Conservation (phyloP, 1,140 invertebrate genomes). For the Steinernema khuongi region DNA sequence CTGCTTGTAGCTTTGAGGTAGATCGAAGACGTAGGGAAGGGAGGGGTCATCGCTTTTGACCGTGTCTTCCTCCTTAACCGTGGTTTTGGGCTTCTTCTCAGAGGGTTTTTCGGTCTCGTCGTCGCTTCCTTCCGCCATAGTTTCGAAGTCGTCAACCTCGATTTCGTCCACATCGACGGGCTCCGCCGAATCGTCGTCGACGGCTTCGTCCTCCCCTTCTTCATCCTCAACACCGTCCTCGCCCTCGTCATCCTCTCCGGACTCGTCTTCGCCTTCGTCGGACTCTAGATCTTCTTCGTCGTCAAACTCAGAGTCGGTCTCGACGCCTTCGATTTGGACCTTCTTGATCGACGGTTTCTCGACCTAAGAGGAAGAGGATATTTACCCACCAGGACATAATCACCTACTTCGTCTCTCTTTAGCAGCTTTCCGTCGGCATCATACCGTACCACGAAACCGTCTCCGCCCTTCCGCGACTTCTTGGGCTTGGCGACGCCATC, state of each 20-base stretch:
- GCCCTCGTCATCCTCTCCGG: neutral
- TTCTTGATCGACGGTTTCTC: too few relatives aligned
- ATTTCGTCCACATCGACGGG: neutral
- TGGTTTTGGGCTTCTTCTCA: neutral
- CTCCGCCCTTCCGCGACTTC: too few relatives aligned
- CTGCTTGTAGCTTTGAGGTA: constrained; percentile 33
- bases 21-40: constrained; percentile 32
- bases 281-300: too few relatives aligned
- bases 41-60: neutral
- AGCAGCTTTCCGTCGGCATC: too few relatives aligned
- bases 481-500: too few relatives aligned
- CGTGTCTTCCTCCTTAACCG: neutral
- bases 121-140: neutral
- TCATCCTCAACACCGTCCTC: neutral
- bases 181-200: neutral
- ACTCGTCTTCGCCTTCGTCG: too few relatives aligned
- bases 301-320: too few relatives aligned
- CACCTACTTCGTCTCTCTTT: too few relatives aligned
- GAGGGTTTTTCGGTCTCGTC: neutral
- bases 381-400: too few relatives aligned
- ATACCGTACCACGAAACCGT: too few relatives aligned
- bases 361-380: too few relatives aligned
- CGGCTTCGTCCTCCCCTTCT: neutral
- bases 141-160: neutral
- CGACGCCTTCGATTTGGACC: too few relatives aligned